Percentiles rank a stretch among this genome's conserved stretches.
phyloP scores from a whole-genome alignment of 2,113 vertebrate genomes.

The Engraulis encrasicolus region DNA sequence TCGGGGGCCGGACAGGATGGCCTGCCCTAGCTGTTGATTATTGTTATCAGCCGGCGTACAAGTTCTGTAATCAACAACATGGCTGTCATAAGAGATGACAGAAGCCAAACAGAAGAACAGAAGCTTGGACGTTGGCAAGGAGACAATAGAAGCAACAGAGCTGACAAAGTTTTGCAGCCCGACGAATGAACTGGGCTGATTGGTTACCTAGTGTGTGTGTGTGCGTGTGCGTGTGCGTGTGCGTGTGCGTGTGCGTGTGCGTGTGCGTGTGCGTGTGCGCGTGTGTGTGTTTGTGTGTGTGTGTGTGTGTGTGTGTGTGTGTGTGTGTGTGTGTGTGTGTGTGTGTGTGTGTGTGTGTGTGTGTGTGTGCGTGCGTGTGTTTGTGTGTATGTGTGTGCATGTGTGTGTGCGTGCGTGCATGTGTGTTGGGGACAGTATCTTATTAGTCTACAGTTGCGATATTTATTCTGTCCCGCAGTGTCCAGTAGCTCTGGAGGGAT shows the following conservation, averaged over 20 bases:
- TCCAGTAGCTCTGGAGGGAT: constrained; percentile 6
- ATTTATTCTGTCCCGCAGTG: not conserved
- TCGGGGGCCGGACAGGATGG: constrained; percentile 57
- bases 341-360: too few relatives aligned
- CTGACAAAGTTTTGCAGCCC: not conserved
- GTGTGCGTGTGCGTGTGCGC: too few relatives aligned
- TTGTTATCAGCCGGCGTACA: constrained; percentile 60
- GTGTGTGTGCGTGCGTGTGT: too few relatives aligned
- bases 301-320: too few relatives aligned
- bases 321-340: too few relatives aligned
- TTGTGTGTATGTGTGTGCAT: not conserved
- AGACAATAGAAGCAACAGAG: not conserved
- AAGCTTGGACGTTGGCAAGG: constrained; percentile 11
- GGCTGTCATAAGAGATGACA: not conserved
- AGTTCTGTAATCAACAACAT: constrained; percentile 46
- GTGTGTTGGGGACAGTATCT: not conserved
- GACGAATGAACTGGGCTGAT: too few relatives aligned
- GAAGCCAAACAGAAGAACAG: constrained; percentile 15
- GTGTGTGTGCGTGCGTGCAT: not conserved
- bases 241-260: too few relatives aligned
- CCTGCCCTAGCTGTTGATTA: constrained; percentile 64
- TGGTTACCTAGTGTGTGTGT: not conserved
- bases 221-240: too few relatives aligned
- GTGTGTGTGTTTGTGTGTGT: too few relatives aligned
- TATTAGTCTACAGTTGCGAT: not conserved